Percentiles rank a stretch among this genome's conserved stretches.
Evolutionary conservation across 1,140 invertebrate genomes (phyloP).

Genomic region (Diplogasteroides magnus): DNA sequence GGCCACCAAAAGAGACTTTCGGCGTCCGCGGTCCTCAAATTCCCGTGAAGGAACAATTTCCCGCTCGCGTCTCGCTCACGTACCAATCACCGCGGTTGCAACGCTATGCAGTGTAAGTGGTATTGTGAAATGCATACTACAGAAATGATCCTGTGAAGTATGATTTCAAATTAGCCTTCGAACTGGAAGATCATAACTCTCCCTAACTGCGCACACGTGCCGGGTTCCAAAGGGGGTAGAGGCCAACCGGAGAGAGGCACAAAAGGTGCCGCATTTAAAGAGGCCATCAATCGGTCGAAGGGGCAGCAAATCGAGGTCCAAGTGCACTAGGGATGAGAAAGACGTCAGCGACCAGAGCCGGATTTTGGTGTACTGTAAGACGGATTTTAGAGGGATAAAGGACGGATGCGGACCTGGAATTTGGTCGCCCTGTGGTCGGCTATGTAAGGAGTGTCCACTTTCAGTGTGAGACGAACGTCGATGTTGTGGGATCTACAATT

Average conservation of each 20-base stretch:
- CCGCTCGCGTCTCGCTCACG: conserved; percentile 13
- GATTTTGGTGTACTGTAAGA: neutral
- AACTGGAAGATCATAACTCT: neutral
- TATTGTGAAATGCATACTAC: conserved; percentile 17
- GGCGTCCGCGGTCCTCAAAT: conserved; percentile 15
- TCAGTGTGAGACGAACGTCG: neutral
- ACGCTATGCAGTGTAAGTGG: conserved; percentile 10
- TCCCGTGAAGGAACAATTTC: conserved; percentile 13
- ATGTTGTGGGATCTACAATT: neutral
- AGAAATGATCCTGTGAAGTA: conserved; percentile 24
- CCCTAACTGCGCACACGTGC: neutral
- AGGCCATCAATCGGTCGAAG: neutral
- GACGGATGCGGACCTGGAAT: neutral
- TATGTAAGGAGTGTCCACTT: neutral
- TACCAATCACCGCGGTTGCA: conserved; percentile 17
- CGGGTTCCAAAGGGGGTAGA: conserved; percentile 45
- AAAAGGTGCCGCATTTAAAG: neutral
- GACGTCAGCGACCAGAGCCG: neutral
- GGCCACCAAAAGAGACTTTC: conserved; percentile 13
- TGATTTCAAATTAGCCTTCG: neutral
- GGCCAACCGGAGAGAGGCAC: conserved; percentile 19
- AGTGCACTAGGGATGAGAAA: neutral
- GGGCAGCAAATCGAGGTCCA: neutral
- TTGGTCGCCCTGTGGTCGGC: neutral
- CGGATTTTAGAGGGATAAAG: neutral